Evolutionary conservation across 2,113 vertebrate species (phyloP), one percentile per base, ranked within the genome.

Genomic region (Urocolius indicus): DNA sequence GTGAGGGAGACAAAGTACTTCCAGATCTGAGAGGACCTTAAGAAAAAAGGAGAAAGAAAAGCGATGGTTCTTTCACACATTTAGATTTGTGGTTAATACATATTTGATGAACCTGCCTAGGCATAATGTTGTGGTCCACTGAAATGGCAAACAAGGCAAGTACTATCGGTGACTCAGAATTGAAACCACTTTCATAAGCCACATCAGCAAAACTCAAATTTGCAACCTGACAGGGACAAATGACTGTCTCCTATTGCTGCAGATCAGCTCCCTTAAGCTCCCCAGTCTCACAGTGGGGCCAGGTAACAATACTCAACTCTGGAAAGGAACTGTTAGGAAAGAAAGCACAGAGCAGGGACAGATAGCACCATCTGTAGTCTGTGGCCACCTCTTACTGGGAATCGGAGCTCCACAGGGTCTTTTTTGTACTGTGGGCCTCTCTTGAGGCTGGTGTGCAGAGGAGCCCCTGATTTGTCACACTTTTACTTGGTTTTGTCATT

Each of bases 401-500:
- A 30, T 2, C 14, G 57, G 17, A 45, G 30, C 72, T 27, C 24
- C 0, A 0, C 41, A 48, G 55, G 20, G n/a, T 20, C 30, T 36
- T 51, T 38, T 12, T 41, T 41, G 38, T 76, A 76, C 30, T 29
- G 51, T 27, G 20, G 29, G 43, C 29, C n/a, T 16, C 51, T 46
- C 23, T 11, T 41, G 54, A 71, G 36, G n/a, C 2, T 48, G 23
- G 26, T 45, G 32, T 8, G 9, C 13, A 46, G 58, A 51, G 58
- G 16, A 59, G 16, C 11, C 49, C 15, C 23, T 52, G 36, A 45
- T 85, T 13, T 21, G 63, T 48, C 51, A 48, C 30, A 11, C 14
- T 58, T 58, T 79, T 20, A 20, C 36, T 34, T n/a, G 67, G 11
- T 62, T 26, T 65, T 71, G 51, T 54, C 38, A 24, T 30, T n/a